A percentile compares a stretch with the other conserved stretches of the same genome.
These are phyloP conservation scores for Leguminivora glycinivorella DNA, from an alignment of 1,140 invertebrate species.

Conservation along the genomic window DNA sequence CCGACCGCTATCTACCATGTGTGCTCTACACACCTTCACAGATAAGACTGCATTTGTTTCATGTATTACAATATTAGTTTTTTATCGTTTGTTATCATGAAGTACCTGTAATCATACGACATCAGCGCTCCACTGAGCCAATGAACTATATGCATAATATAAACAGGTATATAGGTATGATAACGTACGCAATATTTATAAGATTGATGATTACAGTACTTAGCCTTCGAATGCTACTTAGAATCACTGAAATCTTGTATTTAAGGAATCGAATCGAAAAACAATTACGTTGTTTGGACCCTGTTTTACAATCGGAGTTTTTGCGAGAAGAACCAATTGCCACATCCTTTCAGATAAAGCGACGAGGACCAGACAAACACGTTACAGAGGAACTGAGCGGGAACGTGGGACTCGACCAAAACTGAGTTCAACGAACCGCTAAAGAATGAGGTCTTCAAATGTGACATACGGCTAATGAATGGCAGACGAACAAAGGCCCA, in stretches of 20 bases:
- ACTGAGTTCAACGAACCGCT: constrained; percentile 65
- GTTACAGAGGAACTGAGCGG: constrained; percentile 50
- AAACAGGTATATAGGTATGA: constrained; percentile 27
- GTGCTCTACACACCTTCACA: constrained; percentile 37
- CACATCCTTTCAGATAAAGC: constrained; percentile 44
- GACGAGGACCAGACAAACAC: constrained; percentile 57
- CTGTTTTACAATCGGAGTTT: not conserved
- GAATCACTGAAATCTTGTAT: too few species aligned
- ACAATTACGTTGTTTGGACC: not conserved
- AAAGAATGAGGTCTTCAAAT: constrained; percentile 64
- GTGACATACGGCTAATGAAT: constrained; percentile 73
- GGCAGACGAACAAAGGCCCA: constrained; percentile 60
- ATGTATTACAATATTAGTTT: constrained; percentile 35
- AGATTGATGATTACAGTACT: too few species aligned
- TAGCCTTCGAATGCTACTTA: too few species aligned
- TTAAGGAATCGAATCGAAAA: not conserved
- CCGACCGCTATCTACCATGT: constrained; percentile 24
- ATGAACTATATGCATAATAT: constrained; percentile 37
- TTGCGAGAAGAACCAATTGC: constrained; percentile 39
- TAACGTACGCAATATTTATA: not conserved
- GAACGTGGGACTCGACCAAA: constrained; percentile 56
- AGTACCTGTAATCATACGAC: constrained; percentile 47
- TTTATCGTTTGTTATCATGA: constrained; percentile 49
- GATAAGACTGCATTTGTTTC: constrained; percentile 47
- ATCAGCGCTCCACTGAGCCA: constrained; percentile 36